A percentile compares a stretch with the other conserved stretches of the same genome.
phyloP scores from a whole-genome alignment of 2,113 vertebrate species.

The Chaenogobius annularis region DNA sequence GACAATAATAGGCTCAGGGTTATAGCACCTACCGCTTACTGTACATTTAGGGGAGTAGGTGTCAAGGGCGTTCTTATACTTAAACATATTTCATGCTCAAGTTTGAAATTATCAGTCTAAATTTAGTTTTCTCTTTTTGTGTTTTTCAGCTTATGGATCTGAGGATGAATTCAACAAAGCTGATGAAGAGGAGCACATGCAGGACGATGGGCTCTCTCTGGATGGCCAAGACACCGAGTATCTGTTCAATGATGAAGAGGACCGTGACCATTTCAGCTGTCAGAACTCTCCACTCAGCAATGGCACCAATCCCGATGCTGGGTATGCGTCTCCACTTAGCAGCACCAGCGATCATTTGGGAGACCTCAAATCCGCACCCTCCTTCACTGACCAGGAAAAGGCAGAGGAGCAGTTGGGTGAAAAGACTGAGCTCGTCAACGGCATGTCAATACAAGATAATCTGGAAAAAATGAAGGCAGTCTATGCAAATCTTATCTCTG shows the following conservation, averaged over 20 bases:
- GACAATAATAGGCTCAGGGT: slow-evolving; percentile 67
- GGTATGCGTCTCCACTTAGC: slow-evolving; percentile 94
- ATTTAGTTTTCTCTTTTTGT: slow-evolving; percentile 44
- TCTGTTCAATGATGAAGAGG: slow-evolving; percentile 87
- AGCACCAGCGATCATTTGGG: slow-evolving; percentile 90
- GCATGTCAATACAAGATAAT: slow-evolving; percentile 92
- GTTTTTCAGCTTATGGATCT: slow-evolving; percentile 91
- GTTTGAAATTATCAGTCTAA: slow-evolving; percentile 18
- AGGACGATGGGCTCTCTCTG: slow-evolving; percentile 88
- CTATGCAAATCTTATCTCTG: slow-evolving; percentile 96
- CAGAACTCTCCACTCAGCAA: slow-evolving; percentile 96
- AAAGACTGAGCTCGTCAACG: slow-evolving; percentile 75
- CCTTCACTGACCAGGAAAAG: slow-evolving; percentile 85
- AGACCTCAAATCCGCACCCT: slow-evolving; percentile 86
- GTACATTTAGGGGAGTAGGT: slow-evolving; percentile 15
- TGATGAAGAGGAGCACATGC: slow-evolving; percentile 86
- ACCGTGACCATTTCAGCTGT: slow-evolving; percentile 88
- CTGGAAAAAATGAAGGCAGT: slow-evolving; percentile 97
- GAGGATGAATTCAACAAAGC: slow-evolving; percentile 92
- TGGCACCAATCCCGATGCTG: slow-evolving; percentile 93
- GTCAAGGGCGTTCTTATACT: slow-evolving; percentile 12
- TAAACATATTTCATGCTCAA: background rate
- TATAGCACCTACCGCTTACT: slow-evolving; percentile 46
- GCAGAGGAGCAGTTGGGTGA: slow-evolving; percentile 83
- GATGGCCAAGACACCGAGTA: slow-evolving; percentile 89